A percentile compares a stretch with the other conserved stretches of the same genome.
phyloP scores from a whole-genome alignment of 1,140 invertebrate species.

The Bombus affinis region DNA sequence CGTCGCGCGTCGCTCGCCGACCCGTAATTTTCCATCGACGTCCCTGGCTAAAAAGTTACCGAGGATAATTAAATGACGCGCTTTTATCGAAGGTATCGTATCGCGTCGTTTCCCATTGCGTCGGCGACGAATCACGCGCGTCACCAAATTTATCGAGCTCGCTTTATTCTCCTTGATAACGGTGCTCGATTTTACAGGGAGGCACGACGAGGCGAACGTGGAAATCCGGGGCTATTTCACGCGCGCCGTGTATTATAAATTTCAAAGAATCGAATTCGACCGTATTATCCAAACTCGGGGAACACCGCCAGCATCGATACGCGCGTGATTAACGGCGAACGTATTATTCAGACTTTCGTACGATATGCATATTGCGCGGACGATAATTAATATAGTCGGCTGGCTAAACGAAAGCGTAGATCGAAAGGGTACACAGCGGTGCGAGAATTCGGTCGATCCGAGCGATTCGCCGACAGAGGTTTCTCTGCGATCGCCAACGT shows the following conservation, averaged over 20 bases:
- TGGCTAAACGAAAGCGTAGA: neutral
- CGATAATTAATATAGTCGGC: neutral
- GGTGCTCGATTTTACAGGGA: neutral
- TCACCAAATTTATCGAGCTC: neutral
- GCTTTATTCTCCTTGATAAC: slow-evolving; percentile 10
- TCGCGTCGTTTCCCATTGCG: neutral
- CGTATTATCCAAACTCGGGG: neutral
- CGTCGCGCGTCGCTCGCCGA: neutral
- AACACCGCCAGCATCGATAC: neutral
- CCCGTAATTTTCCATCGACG: neutral
- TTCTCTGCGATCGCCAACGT: no score
- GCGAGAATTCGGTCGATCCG: neutral
- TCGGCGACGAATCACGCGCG: neutral
- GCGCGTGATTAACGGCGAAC: slow-evolving; percentile 16
- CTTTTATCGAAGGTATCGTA: neutral
- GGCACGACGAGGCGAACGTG: neutral
- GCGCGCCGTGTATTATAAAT: slow-evolving; percentile 18
- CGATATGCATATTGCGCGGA: neutral
- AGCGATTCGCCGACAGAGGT: neutral
- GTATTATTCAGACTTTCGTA: slow-evolving; percentile 2
- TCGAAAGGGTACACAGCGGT: neutral
- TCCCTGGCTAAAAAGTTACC: neutral
- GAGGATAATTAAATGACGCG: neutral
- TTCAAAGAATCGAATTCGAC: slow-evolving; percentile 15
- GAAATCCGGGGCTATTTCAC: neutral